Conservation (phyloP, 1,140 invertebrate species). For the Onthophagus taurus region DNA sequence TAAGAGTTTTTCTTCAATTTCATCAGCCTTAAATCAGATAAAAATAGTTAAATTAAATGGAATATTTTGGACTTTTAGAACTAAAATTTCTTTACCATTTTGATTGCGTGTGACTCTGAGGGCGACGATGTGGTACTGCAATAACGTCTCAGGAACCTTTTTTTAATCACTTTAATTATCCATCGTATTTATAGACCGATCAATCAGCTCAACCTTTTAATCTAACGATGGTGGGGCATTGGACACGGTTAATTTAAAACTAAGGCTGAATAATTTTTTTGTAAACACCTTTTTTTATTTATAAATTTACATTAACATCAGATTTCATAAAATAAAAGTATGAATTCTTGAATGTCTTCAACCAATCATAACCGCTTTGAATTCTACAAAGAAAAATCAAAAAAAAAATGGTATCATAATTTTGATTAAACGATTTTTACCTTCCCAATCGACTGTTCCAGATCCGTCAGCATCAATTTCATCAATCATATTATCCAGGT, state of each 20-base stretch:
- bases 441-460: slow-evolving; percentile 65
- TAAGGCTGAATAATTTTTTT: slow-evolving; percentile 3
- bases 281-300: slow-evolving; percentile 6
- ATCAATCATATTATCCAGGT: slow-evolving; percentile 65
- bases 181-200: slow-evolving; percentile 17
- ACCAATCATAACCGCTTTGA: slow-evolving; percentile 73
- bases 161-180: not conserved
- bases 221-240: not conserved
- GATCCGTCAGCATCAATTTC: slow-evolving; percentile 64
- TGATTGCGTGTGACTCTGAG: too few species aligned
- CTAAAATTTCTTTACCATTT: slow-evolving; percentile 3
- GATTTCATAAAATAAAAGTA: too few species aligned
- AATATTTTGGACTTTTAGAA: not conserved
- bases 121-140: too few species aligned
- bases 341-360: too few species aligned
- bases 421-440: slow-evolving; percentile 33
- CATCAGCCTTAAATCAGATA: not conserved
- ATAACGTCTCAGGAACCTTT: not conserved
- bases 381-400: slow-evolving; percentile 48
- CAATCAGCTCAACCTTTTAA: slow-evolving; percentile 12
- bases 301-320: too few species aligned
- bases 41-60: not conserved
- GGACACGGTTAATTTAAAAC: not conserved
- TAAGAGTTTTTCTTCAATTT: not conserved
- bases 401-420: slow-evolving; percentile 11